Percentiles rank a stretch among this genome's conserved stretches.
phyloP scores from a whole-genome alignment of 2,113 vertebrate species.

The Junco hyemalis region DNA sequence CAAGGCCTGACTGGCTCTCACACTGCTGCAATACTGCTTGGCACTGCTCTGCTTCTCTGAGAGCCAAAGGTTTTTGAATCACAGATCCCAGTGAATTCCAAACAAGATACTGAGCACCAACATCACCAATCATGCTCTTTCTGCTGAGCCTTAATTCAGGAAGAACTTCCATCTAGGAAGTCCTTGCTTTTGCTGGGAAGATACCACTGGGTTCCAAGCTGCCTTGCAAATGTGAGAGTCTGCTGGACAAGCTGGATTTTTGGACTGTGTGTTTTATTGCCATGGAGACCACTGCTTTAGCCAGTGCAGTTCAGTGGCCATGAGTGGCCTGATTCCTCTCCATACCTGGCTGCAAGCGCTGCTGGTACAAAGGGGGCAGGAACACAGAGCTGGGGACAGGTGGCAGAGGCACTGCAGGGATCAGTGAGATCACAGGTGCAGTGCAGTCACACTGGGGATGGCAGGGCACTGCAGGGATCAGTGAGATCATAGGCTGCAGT shows the following conservation, averaged over 20 bases:
- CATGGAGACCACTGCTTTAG: background rate
- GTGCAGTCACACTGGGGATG: background rate
- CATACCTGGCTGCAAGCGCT: background rate
- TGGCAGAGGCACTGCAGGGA: background rate
- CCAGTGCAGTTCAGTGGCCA: background rate
- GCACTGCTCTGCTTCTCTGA: background rate
- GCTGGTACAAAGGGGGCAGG: background rate
- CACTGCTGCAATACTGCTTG: rapidly evolving
- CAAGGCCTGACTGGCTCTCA: background rate
- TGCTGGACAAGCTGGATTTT: background rate
- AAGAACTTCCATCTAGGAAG: background rate
- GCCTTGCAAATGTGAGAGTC: background rate
- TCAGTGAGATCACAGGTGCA: background rate
- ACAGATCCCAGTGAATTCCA: background rate
- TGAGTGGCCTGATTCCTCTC: background rate
- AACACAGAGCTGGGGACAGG: background rate
- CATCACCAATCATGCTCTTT: background rate
- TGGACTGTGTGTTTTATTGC: background rate
- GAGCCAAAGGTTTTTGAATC: background rate
- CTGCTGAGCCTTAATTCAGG: background rate
- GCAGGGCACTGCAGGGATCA: background rate
- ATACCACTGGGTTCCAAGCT: background rate
- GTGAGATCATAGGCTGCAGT: background rate
- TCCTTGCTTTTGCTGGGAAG: background rate
- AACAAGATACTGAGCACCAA: background rate